phyloP scores from a whole-genome alignment of 2,113 vertebrate genomes.

The Psilopogon haemacephalus region DNA sequence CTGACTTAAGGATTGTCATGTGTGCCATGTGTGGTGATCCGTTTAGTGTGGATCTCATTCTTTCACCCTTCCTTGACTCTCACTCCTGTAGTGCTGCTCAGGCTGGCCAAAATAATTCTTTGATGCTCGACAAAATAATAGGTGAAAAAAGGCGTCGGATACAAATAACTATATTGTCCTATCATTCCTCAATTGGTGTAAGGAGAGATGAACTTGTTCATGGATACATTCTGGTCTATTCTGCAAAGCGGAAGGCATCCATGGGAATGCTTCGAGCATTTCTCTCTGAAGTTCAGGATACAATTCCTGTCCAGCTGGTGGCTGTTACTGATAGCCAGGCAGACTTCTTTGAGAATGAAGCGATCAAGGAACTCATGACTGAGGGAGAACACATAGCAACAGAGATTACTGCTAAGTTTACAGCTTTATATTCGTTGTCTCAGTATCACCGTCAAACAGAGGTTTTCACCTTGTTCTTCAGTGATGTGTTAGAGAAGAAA shows the following conservation, averaged over 20 bases:
- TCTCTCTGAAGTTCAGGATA: conserved; percentile 95
- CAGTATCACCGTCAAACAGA: conserved; percentile 97
- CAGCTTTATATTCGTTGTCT: conserved; percentile 95
- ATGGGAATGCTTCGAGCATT: conserved; percentile 98
- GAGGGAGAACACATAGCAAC: conserved; percentile 98
- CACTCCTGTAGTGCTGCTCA: conserved; percentile 95
- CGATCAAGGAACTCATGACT: conserved; percentile 98
- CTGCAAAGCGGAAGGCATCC: conserved; percentile 94
- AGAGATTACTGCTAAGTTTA: conserved; percentile 95
- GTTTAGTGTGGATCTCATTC: conserved; percentile 97
- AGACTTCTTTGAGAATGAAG: conserved; percentile 97
- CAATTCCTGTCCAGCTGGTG: conserved; percentile 96
- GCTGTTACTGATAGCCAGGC: conserved; percentile 98
- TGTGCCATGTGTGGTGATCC: conserved; percentile 99
- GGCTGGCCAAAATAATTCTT: conserved; percentile 92
- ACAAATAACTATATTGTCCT: conserved; percentile 95
- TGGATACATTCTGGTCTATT: conserved; percentile 98
- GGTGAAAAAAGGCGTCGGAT: conserved; percentile 92
- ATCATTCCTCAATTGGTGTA: conserved; percentile 95
- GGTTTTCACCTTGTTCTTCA: conserved; percentile 96
- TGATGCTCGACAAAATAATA: conserved; percentile 97
- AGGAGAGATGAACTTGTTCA: conserved; percentile 97
- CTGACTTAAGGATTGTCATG: conserved; percentile 96
- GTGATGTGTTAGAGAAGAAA: conserved; percentile 95
- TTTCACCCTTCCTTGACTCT: conserved; percentile 96